Base-by-base conservation (phyloP, 2,797 vertebrate genomes). In the Acestrorhynchus altus region DNA sequence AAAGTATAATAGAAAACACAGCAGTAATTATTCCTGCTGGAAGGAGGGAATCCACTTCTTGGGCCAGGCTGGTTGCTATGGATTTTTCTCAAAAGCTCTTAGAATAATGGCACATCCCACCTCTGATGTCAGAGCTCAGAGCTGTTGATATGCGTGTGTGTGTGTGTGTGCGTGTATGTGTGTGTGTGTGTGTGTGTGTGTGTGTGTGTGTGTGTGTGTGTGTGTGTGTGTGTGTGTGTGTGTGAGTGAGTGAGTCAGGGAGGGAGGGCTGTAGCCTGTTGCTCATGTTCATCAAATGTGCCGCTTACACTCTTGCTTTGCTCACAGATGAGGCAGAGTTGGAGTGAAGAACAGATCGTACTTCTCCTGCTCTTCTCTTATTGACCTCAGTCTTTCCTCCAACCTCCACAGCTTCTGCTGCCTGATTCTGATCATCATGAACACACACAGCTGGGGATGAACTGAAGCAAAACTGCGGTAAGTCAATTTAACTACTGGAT, bases 91-190 rank as follows among this genome's bases (percentile, higher is more conserved):
- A 85, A 90, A 92, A 93, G 91, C 90, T 87, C 91, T 90, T 84
- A 77, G 84, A 88, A 74, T 86, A 90, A 90, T 77, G 87, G 87
- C 92, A 90, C 93, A 85, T 91, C 93, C 93, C 90, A 92, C 90
- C 88, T 87, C 86, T 94, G 93, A 94, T 93, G 93, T 95, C 93
- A 93, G 90, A 86, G 84, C 86, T 84, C 93, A 92, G 90, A 85
- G 84, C 86, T 84, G 87, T 81, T 80, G 82, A 84, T 84, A 84
- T 83, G 83, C 66, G 81, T 82, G 74, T 18, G 40, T 59, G 70
- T 60, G 63, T 61, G 68, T 39, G 75, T 39, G 77, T 31, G 28
- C 22, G 22, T 31, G 79, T 74, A 80, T 82, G 59, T 59, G 64
- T 31, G 24, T 28, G 15, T 44, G 26, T 26, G 52, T 46, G 63